Evolutionary conservation across 2,888 invertebrate species (phyloP), one percentile per base, ranked within the genome.

Genomic region (Phengaris alcon): DNA sequence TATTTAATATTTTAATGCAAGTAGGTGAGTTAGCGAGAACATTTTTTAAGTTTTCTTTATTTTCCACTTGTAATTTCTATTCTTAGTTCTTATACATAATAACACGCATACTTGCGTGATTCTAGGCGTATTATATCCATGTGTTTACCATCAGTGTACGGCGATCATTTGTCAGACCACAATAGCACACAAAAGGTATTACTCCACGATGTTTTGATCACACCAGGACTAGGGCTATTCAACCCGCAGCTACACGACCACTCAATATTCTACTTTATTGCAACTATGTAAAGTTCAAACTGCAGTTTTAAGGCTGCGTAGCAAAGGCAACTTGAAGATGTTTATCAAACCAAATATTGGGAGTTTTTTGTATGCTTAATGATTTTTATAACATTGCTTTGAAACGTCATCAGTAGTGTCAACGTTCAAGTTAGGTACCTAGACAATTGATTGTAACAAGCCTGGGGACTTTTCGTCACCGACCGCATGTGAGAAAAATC

Each of bases 151-250:
- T 75, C 76, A 75, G 64, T 64, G 64, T 64, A 9, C 10, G 15
- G 70, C 48, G 75, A 72, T 70, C 76, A 76, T 76, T 76, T 76
- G 76, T 76, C 76, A 77, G 73, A 77, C 78, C 77, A 79, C 81
- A 79, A 77, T 74, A 73, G 68, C 77, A 84, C 85, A 87, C 83
- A 84, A 89, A 87, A 85, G 81, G 81, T 88, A 89, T 90, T 89
- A 90, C 80, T 85, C 86, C 84, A 87, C 88, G 86, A 87, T 90
- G 87, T 90, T 89, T 90, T 91, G 88, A 89, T 90, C 87, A 84
- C 86, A 85, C 82, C 8, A 57, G 57, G 15, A 51, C 51, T 83
- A 86, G 86, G 83, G 84, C 81, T 82, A 82, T 80, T 83, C 80
- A 79, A 81, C 78, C 77, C 77, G 86, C 82, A 84, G 84, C 84